phyloP scores from a whole-genome alignment of 2,113 vertebrate species.

The Heterochromis multidens region DNA sequence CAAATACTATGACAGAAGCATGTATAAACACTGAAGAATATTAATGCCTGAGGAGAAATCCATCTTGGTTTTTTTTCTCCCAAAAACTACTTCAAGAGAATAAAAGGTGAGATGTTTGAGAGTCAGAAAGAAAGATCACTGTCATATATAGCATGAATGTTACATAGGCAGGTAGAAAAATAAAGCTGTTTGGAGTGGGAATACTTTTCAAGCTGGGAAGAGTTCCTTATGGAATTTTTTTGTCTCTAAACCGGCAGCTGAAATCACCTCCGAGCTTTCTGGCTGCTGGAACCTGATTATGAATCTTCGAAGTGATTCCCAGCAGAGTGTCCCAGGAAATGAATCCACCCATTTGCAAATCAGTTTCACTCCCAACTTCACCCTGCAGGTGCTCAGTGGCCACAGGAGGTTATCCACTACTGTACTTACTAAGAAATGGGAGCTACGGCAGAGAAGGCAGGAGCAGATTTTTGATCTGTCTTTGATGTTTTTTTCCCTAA shows the following conservation, averaged over 20 bases:
- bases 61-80: background rate
- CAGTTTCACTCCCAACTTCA: background rate
- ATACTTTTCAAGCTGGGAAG: background rate
- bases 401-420: slow-evolving; percentile 9
- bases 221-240: background rate
- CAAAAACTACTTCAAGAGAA: background rate
- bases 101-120: background rate
- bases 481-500: background rate
- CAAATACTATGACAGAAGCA: background rate
- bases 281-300: slow-evolving; percentile 1
- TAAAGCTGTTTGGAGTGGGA: background rate
- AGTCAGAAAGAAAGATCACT: background rate
- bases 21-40: background rate
- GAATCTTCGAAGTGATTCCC: background rate
- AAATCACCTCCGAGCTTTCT: background rate
- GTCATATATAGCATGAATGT: background rate
- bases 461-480: slow-evolving; percentile 36
- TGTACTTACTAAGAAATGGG: background rate
- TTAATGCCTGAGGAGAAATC: background rate
- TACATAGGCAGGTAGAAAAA: background rate
- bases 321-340: background rate
- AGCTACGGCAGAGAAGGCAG: background rate
- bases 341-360: slow-evolving; percentile 3
- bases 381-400: slow-evolving; percentile 18
- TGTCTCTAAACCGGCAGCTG: background rate